Conservation (phyloP, 2,797 vertebrate species). For the Anas bernieri region DNA sequence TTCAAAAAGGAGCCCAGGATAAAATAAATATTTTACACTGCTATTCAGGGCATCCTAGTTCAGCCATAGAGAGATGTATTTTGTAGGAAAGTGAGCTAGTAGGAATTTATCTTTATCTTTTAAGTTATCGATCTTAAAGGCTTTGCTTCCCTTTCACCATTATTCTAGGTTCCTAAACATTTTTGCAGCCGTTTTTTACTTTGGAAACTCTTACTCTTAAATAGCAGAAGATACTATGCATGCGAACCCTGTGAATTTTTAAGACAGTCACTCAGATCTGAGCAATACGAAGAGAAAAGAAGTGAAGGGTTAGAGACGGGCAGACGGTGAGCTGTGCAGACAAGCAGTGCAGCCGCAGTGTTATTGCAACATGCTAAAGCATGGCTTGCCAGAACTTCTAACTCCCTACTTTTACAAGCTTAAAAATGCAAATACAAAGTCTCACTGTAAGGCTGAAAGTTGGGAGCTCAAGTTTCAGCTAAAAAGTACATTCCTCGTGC, state of each 20-base stretch:
- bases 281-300: slow-evolving; percentile 20
- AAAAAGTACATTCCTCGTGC: neutral
- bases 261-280: neutral
- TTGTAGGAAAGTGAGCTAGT: neutral
- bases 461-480: slow-evolving; percentile 5
- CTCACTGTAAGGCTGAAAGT: neutral
- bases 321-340: slow-evolving; percentile 24
- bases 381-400: neutral
- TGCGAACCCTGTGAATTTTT: neutral
- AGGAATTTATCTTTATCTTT: neutral
- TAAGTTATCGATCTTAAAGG: neutral
- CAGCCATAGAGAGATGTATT: neutral
- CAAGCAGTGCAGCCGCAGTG: neutral
- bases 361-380: neutral
- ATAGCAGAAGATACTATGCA: neutral
- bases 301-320: neutral
- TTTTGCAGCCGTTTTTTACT: neutral
- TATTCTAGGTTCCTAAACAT: neutral
- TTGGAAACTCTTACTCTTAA: neutral
- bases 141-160: neutral
- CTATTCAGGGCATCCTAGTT: neutral
- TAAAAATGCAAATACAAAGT: slow-evolving; percentile 42
- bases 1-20: neutral
- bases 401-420: neutral
- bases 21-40: neutral